These are phyloP conservation scores for Aleadryas rufinucha DNA, from an alignment of 2,113 vertebrate genomes.

Conservation along the genomic window DNA sequence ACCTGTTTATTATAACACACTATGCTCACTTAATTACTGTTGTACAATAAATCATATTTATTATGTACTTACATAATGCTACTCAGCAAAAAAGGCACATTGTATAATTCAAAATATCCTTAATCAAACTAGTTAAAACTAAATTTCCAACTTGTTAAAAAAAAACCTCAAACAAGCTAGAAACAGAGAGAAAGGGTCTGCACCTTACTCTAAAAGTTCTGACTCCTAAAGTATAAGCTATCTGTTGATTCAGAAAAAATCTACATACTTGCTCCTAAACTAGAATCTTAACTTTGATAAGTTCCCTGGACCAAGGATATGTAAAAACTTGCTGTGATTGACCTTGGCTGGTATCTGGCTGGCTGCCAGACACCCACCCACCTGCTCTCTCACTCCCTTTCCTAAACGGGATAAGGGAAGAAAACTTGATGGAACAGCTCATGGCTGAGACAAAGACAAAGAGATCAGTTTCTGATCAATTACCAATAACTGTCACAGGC, in stretches of 20 bases:
- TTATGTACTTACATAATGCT: background rate
- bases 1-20: background rate
- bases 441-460: background rate
- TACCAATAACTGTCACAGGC: background rate
- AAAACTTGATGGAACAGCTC: background rate
- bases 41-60: background rate
- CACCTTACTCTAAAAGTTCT: background rate
- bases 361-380: background rate
- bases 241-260: background rate
- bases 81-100: background rate
- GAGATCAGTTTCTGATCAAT: background rate
- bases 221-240: background rate
- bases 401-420: background rate
- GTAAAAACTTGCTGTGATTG: background rate
- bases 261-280: background rate
- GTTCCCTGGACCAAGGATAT: background rate
- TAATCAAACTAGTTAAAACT: background rate
- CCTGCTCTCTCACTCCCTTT: background rate
- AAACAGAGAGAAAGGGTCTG: background rate
- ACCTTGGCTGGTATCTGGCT: background rate
- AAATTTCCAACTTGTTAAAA: background rate
- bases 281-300: background rate
- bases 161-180: background rate
- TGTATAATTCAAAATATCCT: background rate
- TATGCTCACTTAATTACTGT: background rate